A percentile compares a stretch with the other conserved stretches of the same genome.
Evolutionary conservation across 2,797 vertebrate genomes (phyloP).

Genomic region (Hippopotamyrus pictus): DNA sequence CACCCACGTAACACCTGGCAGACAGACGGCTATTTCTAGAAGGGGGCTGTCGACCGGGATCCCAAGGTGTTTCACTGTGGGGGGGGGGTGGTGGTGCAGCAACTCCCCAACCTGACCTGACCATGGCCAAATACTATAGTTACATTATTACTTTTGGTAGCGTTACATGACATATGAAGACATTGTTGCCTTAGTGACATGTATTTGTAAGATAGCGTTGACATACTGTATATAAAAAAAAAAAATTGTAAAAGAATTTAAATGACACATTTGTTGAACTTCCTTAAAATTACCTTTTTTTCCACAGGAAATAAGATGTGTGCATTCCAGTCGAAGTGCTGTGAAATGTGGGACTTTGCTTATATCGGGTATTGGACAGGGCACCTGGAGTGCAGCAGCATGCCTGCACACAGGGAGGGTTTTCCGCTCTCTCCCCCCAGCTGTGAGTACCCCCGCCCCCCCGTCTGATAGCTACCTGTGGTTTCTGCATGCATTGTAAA

Average conservation of each 20-base stretch:
- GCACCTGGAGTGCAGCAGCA: slow-evolving; percentile 27
- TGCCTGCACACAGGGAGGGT: slow-evolving; percentile 45
- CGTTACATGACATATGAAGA: not conserved
- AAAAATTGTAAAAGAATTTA: not conserved
- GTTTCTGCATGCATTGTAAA: not conserved
- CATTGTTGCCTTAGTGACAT: not conserved
- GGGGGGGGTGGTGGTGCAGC: no score
- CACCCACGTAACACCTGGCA: no score
- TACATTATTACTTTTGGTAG: not conserved
- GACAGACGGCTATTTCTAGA: no score
- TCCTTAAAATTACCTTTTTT: not conserved
- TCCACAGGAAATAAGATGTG: not conserved
- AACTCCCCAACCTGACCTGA: not conserved
- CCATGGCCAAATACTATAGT: not conserved
- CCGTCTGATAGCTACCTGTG: no score
- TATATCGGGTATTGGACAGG: slow-evolving; percentile 30
- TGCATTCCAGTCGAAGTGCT: not conserved
- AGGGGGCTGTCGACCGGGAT: no score
- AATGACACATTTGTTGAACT: not conserved
- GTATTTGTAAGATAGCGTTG: not conserved
- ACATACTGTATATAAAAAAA: no score
- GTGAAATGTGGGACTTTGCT: not conserved
- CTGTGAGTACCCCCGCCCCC: slow-evolving; percentile 4
- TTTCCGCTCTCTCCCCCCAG: not conserved
- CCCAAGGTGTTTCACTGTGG: no score